Evolutionary conservation across 2,113 vertebrate genomes (phyloP).

Genomic region (Xiphorhynchus elegans): DNA sequence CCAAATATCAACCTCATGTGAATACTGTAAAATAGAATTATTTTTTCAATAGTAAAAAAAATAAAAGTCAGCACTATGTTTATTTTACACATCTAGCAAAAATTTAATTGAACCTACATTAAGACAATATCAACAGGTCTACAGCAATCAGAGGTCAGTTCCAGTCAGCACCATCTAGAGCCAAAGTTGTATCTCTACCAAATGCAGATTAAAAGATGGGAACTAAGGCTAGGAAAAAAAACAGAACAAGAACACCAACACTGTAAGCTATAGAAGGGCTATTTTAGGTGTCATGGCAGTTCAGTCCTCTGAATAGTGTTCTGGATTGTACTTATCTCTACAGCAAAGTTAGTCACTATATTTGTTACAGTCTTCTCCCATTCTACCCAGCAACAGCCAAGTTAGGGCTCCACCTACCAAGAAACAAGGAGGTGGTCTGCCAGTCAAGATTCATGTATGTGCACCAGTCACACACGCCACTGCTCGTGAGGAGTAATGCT

Average conservation of each 20-base stretch:
- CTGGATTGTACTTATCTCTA: background rate
- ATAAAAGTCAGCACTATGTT: background rate
- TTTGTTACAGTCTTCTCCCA: background rate
- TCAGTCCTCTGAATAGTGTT: background rate
- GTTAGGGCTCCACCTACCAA: slow-evolving; percentile 49
- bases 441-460: background rate
- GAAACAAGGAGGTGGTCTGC: background rate
- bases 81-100: background rate
- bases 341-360: background rate
- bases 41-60: background rate
- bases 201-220: background rate
- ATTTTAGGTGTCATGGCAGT: background rate
- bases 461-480: background rate
- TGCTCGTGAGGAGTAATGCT: background rate
- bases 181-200: background rate
- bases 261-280: background rate
- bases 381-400: background rate
- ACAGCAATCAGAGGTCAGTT: background rate
- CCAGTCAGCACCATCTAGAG: background rate
- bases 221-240: background rate
- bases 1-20: slow-evolving; percentile 16
- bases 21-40: background rate
- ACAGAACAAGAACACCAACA: background rate
- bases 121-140: background rate
- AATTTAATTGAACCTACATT: background rate